A percentile compares a stretch with the other conserved stretches of the same genome.
Conservation (phyloP, 1,140 invertebrate species). For the Drosophila persimilis region DNA sequence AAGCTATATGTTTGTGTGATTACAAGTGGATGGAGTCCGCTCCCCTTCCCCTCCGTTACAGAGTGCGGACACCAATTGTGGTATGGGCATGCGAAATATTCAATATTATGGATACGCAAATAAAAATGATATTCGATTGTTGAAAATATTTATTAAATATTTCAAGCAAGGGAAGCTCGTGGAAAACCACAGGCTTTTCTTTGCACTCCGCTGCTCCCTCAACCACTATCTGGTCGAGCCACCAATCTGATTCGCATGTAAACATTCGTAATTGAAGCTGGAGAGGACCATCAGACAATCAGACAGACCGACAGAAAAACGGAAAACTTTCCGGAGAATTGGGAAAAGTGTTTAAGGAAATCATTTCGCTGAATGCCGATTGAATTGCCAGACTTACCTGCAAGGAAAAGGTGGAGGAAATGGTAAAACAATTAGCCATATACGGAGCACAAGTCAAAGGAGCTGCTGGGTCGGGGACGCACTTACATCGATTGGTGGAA, state of each 20-base stretch:
- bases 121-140: slow-evolving; percentile 81
- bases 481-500: slow-evolving; percentile 3
- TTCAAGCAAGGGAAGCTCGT: slow-evolving; percentile 39
- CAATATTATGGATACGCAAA: slow-evolving; percentile 73
- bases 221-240: slow-evolving; percentile 14
- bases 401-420: slow-evolving; percentile 32
- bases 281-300: slow-evolving; percentile 23
- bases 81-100: slow-evolving; percentile 41
- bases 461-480: slow-evolving; percentile 8
- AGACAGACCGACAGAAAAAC: not conserved
- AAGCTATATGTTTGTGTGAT: slow-evolving; percentile 76
- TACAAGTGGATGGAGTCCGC: slow-evolving; percentile 26
- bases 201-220: not conserved
- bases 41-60: no score
- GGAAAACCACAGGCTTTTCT: slow-evolving; percentile 16
- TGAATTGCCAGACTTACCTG: slow-evolving; percentile 60
- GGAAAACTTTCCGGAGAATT: slow-evolving; percentile 43
- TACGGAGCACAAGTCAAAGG: slow-evolving; percentile 21
- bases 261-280: slow-evolving; percentile 52
- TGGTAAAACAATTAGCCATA: slow-evolving; percentile 48
- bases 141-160: slow-evolving; percentile 73
- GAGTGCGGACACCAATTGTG: not conserved
- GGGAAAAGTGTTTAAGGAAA: slow-evolving; percentile 49
- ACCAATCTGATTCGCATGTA: slow-evolving; percentile 42
- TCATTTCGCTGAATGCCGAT: slow-evolving; percentile 35